Evolutionary conservation across 2,113 vertebrate genomes (phyloP).

Genomic region (Podarcis cretensis): DNA sequence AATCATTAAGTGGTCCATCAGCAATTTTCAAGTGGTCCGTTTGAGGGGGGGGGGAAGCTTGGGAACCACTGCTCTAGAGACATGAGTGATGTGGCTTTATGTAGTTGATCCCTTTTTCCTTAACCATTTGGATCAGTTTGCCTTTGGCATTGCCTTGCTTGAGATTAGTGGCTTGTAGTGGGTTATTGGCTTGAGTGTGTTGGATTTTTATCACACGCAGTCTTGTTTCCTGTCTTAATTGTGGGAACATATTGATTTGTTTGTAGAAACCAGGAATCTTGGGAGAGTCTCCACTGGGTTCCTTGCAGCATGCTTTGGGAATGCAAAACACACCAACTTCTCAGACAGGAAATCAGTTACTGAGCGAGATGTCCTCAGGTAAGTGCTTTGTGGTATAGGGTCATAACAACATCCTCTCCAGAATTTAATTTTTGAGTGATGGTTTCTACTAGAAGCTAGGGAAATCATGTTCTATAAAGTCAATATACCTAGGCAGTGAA

Average conservation of each 20-base stretch:
- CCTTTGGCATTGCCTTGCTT: not conserved
- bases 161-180: not conserved
- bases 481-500: not conserved
- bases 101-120: not conserved
- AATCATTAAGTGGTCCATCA: too few relatives aligned
- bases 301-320: conserved; percentile 63
- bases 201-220: not conserved
- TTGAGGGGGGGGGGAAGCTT: too few relatives aligned
- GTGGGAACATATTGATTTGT: not conserved
- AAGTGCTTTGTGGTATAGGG: not conserved
- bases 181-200: not conserved
- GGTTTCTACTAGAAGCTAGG: not conserved
- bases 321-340: conserved; percentile 59
- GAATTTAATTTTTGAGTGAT: not conserved
- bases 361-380: conserved; percentile 80
- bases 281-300: conserved; percentile 83
- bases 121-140: not conserved
- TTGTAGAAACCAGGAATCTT: conserved; percentile 86
- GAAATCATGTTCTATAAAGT: not conserved
- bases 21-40: too few relatives aligned
- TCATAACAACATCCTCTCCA: not conserved
- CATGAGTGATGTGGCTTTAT: not conserved
- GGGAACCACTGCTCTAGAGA: too few relatives aligned
- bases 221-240: not conserved
- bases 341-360: conserved; percentile 79